These are phyloP conservation scores for Columbina picui DNA, from an alignment of 2,113 vertebrate genomes.

Conservation along the genomic window DNA sequence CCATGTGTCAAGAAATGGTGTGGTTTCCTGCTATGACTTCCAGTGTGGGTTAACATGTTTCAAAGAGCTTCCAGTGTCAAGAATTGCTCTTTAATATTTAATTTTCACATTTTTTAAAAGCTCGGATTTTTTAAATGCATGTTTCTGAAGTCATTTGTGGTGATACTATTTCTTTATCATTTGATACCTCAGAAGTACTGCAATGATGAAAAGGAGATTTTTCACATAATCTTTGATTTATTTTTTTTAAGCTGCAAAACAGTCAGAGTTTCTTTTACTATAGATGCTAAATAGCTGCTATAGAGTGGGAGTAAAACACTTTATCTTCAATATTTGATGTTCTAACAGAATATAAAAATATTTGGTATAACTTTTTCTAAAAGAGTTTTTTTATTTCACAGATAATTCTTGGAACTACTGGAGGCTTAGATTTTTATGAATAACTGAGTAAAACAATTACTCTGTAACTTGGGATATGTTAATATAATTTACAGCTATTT, in stretches of 20 bases:
- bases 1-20: neutral
- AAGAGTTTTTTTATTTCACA: slow-evolving; percentile 21
- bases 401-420: neutral
- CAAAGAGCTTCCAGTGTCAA: neutral
- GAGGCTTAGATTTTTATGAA: neutral
- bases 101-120: neutral
- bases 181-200: neutral
- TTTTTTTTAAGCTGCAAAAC: neutral
- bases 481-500: neutral
- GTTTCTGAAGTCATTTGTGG: neutral
- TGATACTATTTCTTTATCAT: neutral
- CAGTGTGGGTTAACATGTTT: neutral
- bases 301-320: neutral
- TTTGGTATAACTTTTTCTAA: neutral
- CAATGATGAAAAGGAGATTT: neutral
- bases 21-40: slow-evolving; percentile 16
- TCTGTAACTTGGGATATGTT: neutral
- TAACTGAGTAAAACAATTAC: slow-evolving; percentile 15
- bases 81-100: neutral
- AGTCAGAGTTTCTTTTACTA: neutral
- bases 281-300: neutral
- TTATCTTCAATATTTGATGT: neutral
- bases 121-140: neutral
- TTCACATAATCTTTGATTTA: neutral
- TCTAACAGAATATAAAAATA: neutral